Evolutionary conservation across 2,113 vertebrate genomes (phyloP), one percentile per base, ranked within the genome.

Genomic region (Anas platyrhynchos): DNA sequence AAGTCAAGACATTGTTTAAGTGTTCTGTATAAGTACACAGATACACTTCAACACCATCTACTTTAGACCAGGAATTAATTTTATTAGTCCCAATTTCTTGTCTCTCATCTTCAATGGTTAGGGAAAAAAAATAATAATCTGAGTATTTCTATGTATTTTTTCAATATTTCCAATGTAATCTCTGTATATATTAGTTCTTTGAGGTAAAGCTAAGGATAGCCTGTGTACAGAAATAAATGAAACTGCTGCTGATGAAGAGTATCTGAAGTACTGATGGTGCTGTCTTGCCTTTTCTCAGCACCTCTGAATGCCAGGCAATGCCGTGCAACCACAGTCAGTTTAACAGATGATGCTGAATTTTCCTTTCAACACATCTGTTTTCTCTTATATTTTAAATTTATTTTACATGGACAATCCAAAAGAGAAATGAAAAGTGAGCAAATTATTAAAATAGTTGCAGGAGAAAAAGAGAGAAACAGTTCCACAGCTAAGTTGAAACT

Each of bases 1-100:
- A 94, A 83, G 91, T 93, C 82, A 43, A 54, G 92, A 11, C 93
- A 87, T 58, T 0, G 0, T 78, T 93, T 32, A 16, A 48, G 44
- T 68, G 41, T 43, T 27, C 58, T 69, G 58, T 9, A 23, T 88
- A 21, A 41, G 44, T 61, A 34, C 0, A 0, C 15, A 68, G 83
- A 8, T 54, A 3, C 44, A 55, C 43, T 63, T 79, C 54, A 55
- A 26, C 7, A 1, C 77, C 1, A 2, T 2, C 4, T 34, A 1
- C n/a, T 77, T 56, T 9, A 10, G 8, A 48, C 27, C 20, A 55
- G 41, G n/a, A 76, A 15, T 10, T 3, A 25, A 14, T 31, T 29
- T 3, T 87, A 16, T 85, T 82, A 66, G 7, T 54, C 67, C 54
- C 9, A 58, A 4, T 58, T 88, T 41, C 32, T 77, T 12, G 13